Conservation (phyloP, 2,888 invertebrate genomes). For the Drosophila mettleri region DNA sequence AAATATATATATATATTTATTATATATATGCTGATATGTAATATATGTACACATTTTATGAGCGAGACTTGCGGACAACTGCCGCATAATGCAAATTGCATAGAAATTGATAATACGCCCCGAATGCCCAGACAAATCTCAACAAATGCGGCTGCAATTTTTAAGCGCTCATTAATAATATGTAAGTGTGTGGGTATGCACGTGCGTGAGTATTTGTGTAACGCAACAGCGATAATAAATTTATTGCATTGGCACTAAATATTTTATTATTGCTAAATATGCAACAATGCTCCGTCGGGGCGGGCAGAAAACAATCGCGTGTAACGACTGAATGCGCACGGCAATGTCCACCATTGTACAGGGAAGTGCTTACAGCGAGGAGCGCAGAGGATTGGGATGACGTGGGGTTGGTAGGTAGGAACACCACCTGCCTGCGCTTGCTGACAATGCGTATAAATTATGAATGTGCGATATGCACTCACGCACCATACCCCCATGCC, state of each 20-base stretch:
- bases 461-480: conserved; percentile 71
- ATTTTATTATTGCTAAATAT: conserved; percentile 80
- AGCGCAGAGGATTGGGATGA: conserved; percentile 1
- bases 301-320: conserved; percentile 71
- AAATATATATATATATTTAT: neutral
- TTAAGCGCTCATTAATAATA: conserved; percentile 68
- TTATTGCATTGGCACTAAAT: conserved; percentile 76
- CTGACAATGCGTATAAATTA: conserved; percentile 78
- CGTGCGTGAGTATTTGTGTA: conserved; percentile 17
- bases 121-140: conserved; percentile 50
- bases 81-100: conserved; percentile 48
- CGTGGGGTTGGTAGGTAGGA: neutral
- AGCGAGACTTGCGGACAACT: neutral
- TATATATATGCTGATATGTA: neutral
- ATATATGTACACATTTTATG: conserved; percentile 1
- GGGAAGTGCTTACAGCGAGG: no score
- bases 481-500: conserved; percentile 51
- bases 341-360: neutral
- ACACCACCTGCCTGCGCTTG: conserved; percentile 63
- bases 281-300: conserved; percentile 67
- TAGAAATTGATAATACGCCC: conserved; percentile 63
- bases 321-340: conserved; percentile 70
- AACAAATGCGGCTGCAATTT: conserved; percentile 50
- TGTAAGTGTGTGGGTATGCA: conserved; percentile 36
- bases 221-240: conserved; percentile 67